These are phyloP conservation scores for Epizoanthus illoricatus DNA, from an alignment of 92 coral and sea anemone species.

Conservation along the genomic window DNA sequence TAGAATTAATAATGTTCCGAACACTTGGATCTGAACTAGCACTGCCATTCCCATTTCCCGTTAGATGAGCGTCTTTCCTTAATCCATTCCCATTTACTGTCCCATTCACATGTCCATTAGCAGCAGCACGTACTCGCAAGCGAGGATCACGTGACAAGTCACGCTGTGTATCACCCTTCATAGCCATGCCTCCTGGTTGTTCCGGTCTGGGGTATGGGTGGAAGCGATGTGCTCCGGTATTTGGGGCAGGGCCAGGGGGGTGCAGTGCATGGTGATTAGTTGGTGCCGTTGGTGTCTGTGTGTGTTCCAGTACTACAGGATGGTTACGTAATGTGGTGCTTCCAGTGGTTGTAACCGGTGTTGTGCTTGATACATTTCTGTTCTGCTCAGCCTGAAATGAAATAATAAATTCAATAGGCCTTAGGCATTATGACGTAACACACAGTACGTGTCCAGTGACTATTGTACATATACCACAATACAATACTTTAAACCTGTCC, in stretches of 20 bases:
- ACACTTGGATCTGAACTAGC: slow-evolving; percentile 52
- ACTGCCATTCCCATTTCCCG: slow-evolving; percentile 45
- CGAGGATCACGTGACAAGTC: slow-evolving; percentile 92
- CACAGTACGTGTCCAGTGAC: too few species aligned
- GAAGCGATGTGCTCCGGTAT: slow-evolving; percentile 66
- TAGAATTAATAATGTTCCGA: slow-evolving; percentile 88
- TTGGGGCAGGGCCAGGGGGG: slow-evolving; percentile 27
- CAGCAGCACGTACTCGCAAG: slow-evolving; percentile 67
- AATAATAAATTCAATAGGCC: background rate
- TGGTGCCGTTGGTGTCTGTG: slow-evolving; percentile 45
- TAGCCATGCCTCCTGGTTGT: slow-evolving; percentile 39
- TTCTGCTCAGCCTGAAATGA: slow-evolving; percentile 67
- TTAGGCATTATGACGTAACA: too few species aligned
- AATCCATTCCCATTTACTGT: slow-evolving; percentile 52
- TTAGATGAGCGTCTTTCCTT: slow-evolving; percentile 37
- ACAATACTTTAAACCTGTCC: too few species aligned
- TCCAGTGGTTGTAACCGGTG: slow-evolving; percentile 46
- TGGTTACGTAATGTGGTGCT: slow-evolving; percentile 51
- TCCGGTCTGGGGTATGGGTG: slow-evolving; percentile 88
- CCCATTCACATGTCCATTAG: slow-evolving; percentile 47
- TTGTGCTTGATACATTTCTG: slow-evolving; percentile 60
- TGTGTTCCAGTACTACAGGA: slow-evolving; percentile 50
- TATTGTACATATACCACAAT: too few species aligned
- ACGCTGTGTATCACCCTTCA: slow-evolving; percentile 55
- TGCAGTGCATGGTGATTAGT: slow-evolving; percentile 63